A percentile compares a stretch with the other conserved stretches of the same genome.
Conservation (phyloP, 2,113 vertebrate genomes). For the Charadrius vociferus region DNA sequence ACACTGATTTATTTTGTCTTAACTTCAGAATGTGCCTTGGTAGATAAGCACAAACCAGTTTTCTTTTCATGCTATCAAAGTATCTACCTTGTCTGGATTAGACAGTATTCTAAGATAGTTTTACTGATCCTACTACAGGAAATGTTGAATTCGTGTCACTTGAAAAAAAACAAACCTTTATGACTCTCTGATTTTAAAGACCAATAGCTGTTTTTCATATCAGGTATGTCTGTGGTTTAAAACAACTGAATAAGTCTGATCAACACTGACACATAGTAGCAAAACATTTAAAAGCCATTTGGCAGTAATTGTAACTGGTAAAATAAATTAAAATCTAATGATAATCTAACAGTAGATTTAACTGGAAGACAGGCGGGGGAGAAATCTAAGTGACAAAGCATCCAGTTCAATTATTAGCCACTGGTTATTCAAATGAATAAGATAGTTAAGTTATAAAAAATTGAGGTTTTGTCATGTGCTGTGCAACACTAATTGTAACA, state of each 20-base stretch:
- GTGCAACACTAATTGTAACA: background rate
- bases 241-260: slow-evolving; percentile 26
- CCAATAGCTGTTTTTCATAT: slow-evolving; percentile 34
- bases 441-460: background rate
- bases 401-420: background rate
- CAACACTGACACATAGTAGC: background rate
- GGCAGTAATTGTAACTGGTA: slow-evolving; percentile 14
- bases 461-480: background rate
- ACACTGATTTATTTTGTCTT: slow-evolving; percentile 57
- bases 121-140: background rate
- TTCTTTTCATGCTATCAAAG: slow-evolving; percentile 50
- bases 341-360: background rate
- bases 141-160: slow-evolving; percentile 36
- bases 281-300: slow-evolving; percentile 34
- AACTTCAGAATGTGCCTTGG: background rate
- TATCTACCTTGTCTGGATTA: slow-evolving; percentile 34
- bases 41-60: slow-evolving; percentile 38
- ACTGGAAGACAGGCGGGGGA: background rate
- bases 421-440: background rate
- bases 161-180: slow-evolving; percentile 2
- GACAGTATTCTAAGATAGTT: slow-evolving; percentile 12
- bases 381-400: background rate
- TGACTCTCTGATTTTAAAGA: slow-evolving; percentile 46
- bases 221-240: slow-evolving; percentile 34
- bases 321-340: background rate